phyloP scores from a whole-genome alignment of 2,888 invertebrate genomes.

The Erebia aethiops region DNA sequence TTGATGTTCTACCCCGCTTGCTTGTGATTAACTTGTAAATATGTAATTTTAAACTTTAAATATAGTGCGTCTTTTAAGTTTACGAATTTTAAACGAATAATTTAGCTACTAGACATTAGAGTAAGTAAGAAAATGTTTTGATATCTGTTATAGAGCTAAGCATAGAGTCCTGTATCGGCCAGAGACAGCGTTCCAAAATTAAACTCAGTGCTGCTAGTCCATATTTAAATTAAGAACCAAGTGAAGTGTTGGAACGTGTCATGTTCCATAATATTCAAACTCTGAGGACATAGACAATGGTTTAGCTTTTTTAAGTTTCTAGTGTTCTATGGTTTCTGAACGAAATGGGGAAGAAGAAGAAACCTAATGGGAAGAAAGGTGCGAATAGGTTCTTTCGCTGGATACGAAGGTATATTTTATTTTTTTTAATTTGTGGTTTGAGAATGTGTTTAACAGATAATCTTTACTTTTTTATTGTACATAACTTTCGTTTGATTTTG shows the following conservation, averaged over 20 bases:
- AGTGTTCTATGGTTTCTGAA: slow-evolving; percentile 54
- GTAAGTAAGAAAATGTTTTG: slow-evolving; percentile 36
- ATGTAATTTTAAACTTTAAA: slow-evolving; percentile 6
- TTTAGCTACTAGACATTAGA: neutral
- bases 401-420: slow-evolving; percentile 71
- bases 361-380: slow-evolving; percentile 66
- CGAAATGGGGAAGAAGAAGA: slow-evolving; percentile 78
- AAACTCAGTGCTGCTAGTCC: slow-evolving; percentile 47
- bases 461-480: neutral
- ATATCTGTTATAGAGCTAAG: slow-evolving; percentile 52
- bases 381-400: slow-evolving; percentile 77
- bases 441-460: neutral
- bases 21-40: slow-evolving; percentile 51
- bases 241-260: slow-evolving; percentile 41
- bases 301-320: slow-evolving; percentile 44
- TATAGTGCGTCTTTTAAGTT: neutral
- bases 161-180: slow-evolving; percentile 68
- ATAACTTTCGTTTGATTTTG: neutral
- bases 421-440: slow-evolving; percentile 6
- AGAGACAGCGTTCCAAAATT: slow-evolving; percentile 55
- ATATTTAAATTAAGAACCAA: slow-evolving; percentile 54
- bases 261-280: slow-evolving; percentile 41
- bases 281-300: slow-evolving; percentile 51
- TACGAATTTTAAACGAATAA: neutral
- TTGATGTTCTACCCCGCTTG: slow-evolving; percentile 47